A percentile compares a stretch with the other conserved stretches of the same genome.
These are phyloP conservation scores for Rhagium mordax DNA, from an alignment of 2,888 invertebrate genomes.

Conservation along the genomic window DNA sequence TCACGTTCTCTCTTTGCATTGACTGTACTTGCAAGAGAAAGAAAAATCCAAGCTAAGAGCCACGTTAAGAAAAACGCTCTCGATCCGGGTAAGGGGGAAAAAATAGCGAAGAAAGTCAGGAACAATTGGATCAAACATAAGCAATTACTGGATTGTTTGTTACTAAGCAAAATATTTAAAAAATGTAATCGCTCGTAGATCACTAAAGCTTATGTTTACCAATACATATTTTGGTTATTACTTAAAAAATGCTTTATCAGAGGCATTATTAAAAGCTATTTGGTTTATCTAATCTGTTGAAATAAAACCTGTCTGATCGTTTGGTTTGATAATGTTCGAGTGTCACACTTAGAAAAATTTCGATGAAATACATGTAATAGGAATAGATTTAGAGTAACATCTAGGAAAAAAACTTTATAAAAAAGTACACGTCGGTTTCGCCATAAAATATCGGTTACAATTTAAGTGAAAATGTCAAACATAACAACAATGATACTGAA, in stretches of 20 bases:
- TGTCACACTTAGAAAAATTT: conserved; percentile 1
- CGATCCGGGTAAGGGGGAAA: background rate
- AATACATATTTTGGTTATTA: background rate
- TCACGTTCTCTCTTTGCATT: too few relatives aligned
- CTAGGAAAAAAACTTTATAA: too few relatives aligned
- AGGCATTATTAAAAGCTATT: conserved; percentile 15
- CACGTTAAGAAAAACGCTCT: background rate
- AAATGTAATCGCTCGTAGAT: background rate
- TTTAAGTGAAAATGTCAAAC: too few relatives aligned
- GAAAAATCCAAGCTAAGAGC: too few relatives aligned
- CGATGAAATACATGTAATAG: background rate
- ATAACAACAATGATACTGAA: too few relatives aligned
- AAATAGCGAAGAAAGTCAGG: background rate
- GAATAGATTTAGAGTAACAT: too few relatives aligned
- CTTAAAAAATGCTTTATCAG: conserved; percentile 1
- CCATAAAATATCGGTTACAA: too few relatives aligned
- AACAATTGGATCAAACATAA: background rate
- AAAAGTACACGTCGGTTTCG: too few relatives aligned
- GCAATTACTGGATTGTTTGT: too few relatives aligned
- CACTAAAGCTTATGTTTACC: background rate
- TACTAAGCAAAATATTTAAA: background rate
- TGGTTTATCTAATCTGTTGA: conserved; percentile 9
- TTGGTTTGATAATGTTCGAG: background rate
- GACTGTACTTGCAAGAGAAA: too few relatives aligned
- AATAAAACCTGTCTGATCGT: background rate